These are phyloP conservation scores for Hyalella azteca DNA, from an alignment of 2,888 invertebrate genomes.

Conservation along the genomic window DNA sequence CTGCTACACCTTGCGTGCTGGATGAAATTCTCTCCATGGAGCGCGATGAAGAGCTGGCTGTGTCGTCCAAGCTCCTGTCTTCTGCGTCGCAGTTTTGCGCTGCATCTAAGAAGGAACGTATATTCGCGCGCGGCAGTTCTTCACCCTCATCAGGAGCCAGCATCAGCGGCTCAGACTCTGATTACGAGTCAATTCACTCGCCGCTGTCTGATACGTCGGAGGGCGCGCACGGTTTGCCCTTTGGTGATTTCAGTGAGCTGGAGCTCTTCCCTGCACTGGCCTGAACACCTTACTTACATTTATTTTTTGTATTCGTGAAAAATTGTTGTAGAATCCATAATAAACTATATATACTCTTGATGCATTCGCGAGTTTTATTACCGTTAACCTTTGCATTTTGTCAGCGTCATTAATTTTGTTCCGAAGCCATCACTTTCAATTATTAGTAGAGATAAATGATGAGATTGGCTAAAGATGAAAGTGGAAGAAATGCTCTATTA, in stretches of 20 bases:
- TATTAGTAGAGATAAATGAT: too few species aligned
- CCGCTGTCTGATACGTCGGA: conserved; percentile 18
- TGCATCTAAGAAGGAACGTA: not conserved
- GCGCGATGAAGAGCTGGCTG: not conserved
- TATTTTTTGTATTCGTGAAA: too few species aligned
- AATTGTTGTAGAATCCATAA: too few species aligned
- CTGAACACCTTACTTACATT: too few species aligned
- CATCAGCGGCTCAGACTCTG: conserved; percentile 30
- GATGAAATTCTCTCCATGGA: conserved; percentile 5
- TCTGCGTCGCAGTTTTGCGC: conserved; percentile 18
- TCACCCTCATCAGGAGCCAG: not conserved
- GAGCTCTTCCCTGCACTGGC: not conserved
- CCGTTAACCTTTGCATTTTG: too few species aligned
- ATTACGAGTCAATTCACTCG: conserved; percentile 25
- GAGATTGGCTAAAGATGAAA: too few species aligned
- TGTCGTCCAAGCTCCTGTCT: conserved; percentile 7
- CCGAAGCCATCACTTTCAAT: too few species aligned
- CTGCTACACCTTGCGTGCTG: not conserved
- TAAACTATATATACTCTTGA: too few species aligned
- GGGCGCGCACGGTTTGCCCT: too few species aligned
- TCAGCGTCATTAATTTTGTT: too few species aligned
- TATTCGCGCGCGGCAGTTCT: not conserved
- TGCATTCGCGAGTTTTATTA: too few species aligned
- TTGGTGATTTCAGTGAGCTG: not conserved
- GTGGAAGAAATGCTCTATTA: too few species aligned